Evolutionary conservation across 2,113 vertebrate genomes (phyloP), one percentile per base, ranked within the genome.

Genomic region (Nothobranchius kuhntae): DNA sequence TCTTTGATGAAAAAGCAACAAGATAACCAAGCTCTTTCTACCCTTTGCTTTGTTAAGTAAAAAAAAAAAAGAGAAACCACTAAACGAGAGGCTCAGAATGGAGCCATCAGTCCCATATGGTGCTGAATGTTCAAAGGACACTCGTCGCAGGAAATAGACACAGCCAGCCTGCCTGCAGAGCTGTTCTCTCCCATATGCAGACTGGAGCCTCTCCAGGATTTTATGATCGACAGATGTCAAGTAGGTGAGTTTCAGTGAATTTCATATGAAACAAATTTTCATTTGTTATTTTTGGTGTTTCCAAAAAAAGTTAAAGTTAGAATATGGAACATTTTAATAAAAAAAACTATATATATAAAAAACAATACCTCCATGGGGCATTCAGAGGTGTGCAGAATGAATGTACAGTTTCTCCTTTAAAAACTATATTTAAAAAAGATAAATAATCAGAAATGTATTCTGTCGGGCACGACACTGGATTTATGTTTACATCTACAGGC

Each of bases 41-140:
- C 24, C 21, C 10, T 38, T 48, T 63, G 15, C 51, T 66, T 63
- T 65, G 50, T 75, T 63, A 73, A 75, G 15, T 65, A 13, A 24
- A 36, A 52, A 68, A 73, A 73, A 52, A 75, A 53, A 46, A 35
- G 6, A 35, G n/a, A 17, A 7, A 51, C 17, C n/a, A 42, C 61
- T 54, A 77, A 80, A 52, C 73, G 75, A 75, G 71, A 76, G 65
- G 64, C 76, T 70, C 73, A 71, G 52, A 71, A 71, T 74, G 66
- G 58, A 87, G 77, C 61, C 59, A 68, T 71, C 53, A 46, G 79
- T 75, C 81, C 86, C 91, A 91, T 91, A 91, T 91, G 89, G 86
- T 67, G 71, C 53, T 1, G 51, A 78, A 82, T 87, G 78, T 89
- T 89, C 66, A 87, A 87, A 87, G 78, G 64, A 86, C 65, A 78